Conservation (phyloP, 1,140 invertebrate genomes). For the Diuraphis noxia region DNA sequence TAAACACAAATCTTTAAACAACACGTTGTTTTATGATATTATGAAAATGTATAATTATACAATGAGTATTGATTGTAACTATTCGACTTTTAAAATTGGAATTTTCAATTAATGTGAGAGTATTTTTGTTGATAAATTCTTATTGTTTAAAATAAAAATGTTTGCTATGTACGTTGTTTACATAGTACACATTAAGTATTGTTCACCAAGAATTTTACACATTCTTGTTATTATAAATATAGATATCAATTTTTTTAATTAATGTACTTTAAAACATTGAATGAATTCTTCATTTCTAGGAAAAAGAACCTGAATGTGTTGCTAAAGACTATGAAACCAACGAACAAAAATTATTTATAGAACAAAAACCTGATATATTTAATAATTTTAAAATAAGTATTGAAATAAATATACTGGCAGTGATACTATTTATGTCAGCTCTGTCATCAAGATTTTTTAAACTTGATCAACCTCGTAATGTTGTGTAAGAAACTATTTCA, state of each 20-base stretch:
- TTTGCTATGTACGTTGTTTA: neutral
- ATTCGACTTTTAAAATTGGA: neutral
- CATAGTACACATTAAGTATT: neutral
- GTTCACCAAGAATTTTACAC: neutral
- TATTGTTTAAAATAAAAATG: neutral
- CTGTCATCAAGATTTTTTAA: conserved; percentile 79
- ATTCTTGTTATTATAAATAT: neutral
- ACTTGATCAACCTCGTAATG: conserved; percentile 79
- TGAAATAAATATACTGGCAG: conserved; percentile 77
- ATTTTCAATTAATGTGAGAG: neutral
- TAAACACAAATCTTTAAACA: neutral
- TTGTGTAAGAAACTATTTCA: conserved; percentile 84
- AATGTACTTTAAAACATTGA: neutral
- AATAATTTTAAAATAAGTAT: conserved; percentile 63
- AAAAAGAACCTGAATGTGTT: neutral
- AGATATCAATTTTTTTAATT: neutral
- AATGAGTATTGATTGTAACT: neutral
- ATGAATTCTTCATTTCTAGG: neutral
- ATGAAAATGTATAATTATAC: neutral
- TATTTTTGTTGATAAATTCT: neutral
- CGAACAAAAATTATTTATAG: conserved; percentile 19
- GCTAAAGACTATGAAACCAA: neutral
- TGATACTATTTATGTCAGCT: conserved; percentile 71
- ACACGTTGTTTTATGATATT: no score
- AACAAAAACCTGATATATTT: conserved; percentile 45